A percentile compares a stretch with the other conserved stretches of the same genome.
phyloP scores from a whole-genome alignment of 2,888 invertebrate genomes.

The Empis stercorea region DNA sequence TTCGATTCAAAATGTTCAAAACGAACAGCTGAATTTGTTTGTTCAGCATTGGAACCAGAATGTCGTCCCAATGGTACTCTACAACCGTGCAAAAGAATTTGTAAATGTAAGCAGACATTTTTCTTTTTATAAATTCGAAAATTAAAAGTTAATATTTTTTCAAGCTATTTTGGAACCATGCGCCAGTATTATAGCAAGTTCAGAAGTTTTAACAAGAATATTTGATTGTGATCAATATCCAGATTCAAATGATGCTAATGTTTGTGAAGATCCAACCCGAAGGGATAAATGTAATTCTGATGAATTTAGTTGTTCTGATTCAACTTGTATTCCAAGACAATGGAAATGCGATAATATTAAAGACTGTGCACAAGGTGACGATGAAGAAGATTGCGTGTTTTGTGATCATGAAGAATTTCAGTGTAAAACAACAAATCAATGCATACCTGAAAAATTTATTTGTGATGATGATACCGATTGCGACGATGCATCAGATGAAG shows the following conservation, averaged over 20 bases:
- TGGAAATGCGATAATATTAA: slow-evolving; percentile 43
- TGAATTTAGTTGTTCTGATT: slow-evolving; percentile 46
- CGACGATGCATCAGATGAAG: slow-evolving; percentile 48
- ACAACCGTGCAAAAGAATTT: slow-evolving; percentile 50
- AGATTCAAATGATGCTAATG: slow-evolving; percentile 37
- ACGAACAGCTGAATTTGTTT: slow-evolving; percentile 47
- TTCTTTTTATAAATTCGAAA: not conserved
- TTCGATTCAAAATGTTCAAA: slow-evolving; percentile 51
- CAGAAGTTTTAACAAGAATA: slow-evolving; percentile 39
- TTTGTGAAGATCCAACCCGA: slow-evolving; percentile 42
- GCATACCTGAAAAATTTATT: slow-evolving; percentile 44
- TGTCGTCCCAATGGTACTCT: slow-evolving; percentile 47
- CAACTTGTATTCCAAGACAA: slow-evolving; percentile 45
- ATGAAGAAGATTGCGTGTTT: slow-evolving; percentile 37
- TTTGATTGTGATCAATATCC: slow-evolving; percentile 51
- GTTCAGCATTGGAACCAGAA: slow-evolving; percentile 52
- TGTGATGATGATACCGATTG: slow-evolving; percentile 53
- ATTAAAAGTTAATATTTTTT: not conserved
- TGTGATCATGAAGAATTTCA: slow-evolving; percentile 39
- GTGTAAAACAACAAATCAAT: slow-evolving; percentile 37
- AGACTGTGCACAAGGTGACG: slow-evolving; percentile 37
- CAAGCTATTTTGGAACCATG: slow-evolving; percentile 49
- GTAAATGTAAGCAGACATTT: slow-evolving; percentile 45
- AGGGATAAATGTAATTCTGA: slow-evolving; percentile 40
- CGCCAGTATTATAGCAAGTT: slow-evolving; percentile 44